Percentiles rank a stretch among this genome's conserved stretches.
Evolutionary conservation across 2,797 vertebrate genomes (phyloP).

Genomic region (Lepus oiostolus): DNA sequence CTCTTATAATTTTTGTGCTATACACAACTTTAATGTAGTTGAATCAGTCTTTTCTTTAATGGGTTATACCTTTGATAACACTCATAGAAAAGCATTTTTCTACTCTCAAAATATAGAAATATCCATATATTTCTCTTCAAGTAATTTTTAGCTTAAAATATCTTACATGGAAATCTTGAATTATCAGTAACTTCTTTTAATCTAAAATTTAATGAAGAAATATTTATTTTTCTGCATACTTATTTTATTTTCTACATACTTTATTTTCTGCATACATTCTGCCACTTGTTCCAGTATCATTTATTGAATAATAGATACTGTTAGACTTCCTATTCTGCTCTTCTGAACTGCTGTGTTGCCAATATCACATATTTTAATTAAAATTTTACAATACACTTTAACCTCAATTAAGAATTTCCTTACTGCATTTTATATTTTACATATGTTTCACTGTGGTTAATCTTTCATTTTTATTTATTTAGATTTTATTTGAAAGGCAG

Average conservation of each 20-base stretch:
- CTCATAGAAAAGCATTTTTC: not conserved
- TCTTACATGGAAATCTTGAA: not conserved
- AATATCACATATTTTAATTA: not conserved
- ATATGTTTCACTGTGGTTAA: not conserved
- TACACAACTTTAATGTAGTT: not conserved
- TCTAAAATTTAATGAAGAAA: not conserved
- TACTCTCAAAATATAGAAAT: not conserved
- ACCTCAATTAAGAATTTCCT: constrained; percentile 12
- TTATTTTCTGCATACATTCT: not conserved
- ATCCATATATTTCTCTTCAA: constrained; percentile 10
- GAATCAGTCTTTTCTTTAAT: constrained; percentile 37
- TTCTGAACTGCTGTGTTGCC: not conserved
- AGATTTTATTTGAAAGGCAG: no score
- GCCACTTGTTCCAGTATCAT: not conserved
- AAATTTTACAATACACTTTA: constrained; percentile 13
- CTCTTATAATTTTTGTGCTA: not conserved
- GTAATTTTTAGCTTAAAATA: constrained; percentile 12
- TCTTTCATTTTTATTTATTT: no score
- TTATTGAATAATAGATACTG: not conserved
- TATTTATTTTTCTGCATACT: not conserved
- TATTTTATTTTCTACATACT: no score
- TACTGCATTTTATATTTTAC: not conserved
- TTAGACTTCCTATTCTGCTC: not conserved
- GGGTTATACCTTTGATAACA: not conserved
- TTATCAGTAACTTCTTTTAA: constrained; percentile 29